Evolutionary conservation across 37 sponge, comb jelly and placozoan genomes (phyloP).

Genomic region (Dysidea cf. avara): DNA sequence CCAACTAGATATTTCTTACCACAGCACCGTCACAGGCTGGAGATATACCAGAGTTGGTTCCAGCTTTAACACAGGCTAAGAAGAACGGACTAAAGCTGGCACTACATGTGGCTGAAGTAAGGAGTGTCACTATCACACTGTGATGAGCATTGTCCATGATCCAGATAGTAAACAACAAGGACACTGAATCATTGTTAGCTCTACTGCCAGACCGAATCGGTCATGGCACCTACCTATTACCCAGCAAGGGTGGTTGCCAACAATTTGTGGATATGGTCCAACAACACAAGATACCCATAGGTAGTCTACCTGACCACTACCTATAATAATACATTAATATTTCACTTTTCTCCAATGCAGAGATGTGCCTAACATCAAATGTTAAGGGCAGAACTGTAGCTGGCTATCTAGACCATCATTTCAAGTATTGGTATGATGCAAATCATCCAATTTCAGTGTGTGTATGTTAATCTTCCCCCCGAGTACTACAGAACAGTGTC

Average conservation of each 20-base stretch:
- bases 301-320: slow-evolving; percentile 9
- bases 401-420: slow-evolving; percentile 65
- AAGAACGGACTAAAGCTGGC: slow-evolving; percentile 66
- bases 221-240: slow-evolving; percentile 77
- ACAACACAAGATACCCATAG: slow-evolving; percentile 63
- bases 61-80: slow-evolving; percentile 56
- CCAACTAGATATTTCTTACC: not conserved
- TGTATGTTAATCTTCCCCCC: slow-evolving; percentile 32
- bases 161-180: slow-evolving; percentile 37
- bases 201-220: slow-evolving; percentile 69
- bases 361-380: slow-evolving; percentile 81
- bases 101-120: slow-evolving; percentile 68
- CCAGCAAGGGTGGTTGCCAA: slow-evolving; percentile 40
- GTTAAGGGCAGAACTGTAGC: slow-evolving; percentile 70
- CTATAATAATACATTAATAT: not conserved
- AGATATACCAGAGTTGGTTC: slow-evolving; percentile 37
- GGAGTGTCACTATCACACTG: not conserved
- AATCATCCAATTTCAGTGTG: slow-evolving; percentile 61
- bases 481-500: not conserved
- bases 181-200: slow-evolving; percentile 39
- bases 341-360: slow-evolving; percentile 23
- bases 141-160: not conserved
- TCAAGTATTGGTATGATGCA: slow-evolving; percentile 44
- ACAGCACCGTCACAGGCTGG: slow-evolving; percentile 10
- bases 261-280: slow-evolving; percentile 37